Evolutionary conservation across 2,113 vertebrate species (phyloP).

Genomic region (Recurvirostra avosetta): DNA sequence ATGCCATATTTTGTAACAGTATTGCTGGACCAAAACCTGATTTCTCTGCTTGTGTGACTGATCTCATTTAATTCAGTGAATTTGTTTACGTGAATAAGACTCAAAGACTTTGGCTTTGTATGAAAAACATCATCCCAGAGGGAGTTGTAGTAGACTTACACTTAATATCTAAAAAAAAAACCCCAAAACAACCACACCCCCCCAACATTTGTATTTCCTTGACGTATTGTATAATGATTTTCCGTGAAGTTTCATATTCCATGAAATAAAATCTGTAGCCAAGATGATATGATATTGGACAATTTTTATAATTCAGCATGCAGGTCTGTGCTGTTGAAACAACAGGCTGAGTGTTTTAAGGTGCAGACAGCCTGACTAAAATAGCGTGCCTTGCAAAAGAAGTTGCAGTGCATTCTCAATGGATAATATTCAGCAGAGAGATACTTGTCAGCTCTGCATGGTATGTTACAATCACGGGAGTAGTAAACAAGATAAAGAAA

Average conservation of each 20-base stretch:
- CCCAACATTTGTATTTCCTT: background rate
- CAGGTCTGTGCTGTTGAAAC: constrained; percentile 40
- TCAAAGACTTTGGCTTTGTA: background rate
- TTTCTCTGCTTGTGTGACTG: background rate
- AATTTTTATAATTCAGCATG: constrained; percentile 1
- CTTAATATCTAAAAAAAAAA: background rate
- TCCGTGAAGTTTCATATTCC: constrained; percentile 11
- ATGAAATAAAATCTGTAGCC: constrained; percentile 50
- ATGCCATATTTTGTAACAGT: background rate
- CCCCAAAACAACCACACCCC: background rate
- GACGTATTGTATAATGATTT: background rate
- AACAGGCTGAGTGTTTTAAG: constrained; percentile 53
- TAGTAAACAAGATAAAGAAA: constrained; percentile 20
- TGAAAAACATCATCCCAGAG: constrained; percentile 1
- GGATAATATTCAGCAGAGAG: background rate
- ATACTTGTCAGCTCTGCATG: background rate
- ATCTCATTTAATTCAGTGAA: background rate
- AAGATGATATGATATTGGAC: constrained; percentile 37
- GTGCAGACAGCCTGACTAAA: constrained; percentile 10
- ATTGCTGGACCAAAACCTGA: background rate
- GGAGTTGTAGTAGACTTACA: background rate
- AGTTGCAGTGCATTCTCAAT: background rate
- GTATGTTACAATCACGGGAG: background rate
- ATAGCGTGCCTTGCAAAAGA: background rate
- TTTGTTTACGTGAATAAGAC: background rate